Evolutionary conservation across 2,797 vertebrate genomes (phyloP), one percentile per base, ranked within the genome.

Genomic region (Octomys mimax): DNA sequence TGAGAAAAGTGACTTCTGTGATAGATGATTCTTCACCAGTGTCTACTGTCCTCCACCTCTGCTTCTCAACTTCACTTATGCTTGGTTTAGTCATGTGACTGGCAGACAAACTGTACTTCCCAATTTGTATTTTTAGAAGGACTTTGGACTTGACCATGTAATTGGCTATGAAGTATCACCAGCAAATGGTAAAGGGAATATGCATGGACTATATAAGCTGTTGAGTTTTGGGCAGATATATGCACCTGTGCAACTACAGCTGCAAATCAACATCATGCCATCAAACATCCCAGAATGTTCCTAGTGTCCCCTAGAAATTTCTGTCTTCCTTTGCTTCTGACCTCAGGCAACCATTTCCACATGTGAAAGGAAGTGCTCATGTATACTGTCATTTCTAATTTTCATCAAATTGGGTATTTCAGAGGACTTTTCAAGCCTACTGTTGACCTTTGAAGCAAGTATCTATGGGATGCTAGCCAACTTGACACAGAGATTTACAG

Each of bases 371-470:
- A 52, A 87, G 31, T 89, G 52, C 59, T 97, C 92, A 26, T 52
- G 66, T 95, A 75, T 71, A 93, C 68, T 87, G n/a, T 82, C 79
- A 97, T 97, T 91, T 97, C 61, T 92, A 95, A 96, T 94, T 96
- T 93, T 66, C 33, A 91, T 97, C 94, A 95, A 96, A 97, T 21
- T 89, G 16, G 28, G 79, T 87, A 36, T 88, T 94, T 96, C 83
- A 91, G 94, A 92, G 26, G 77, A 59, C 78, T 78, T 68, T 96
- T 92, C 36, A 79, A 92, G 28, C 93, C 92, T 52, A 92, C 78
- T 78, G 8, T 16, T 92, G 92, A 92, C 66, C 68, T 94, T 95
- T 39, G 75, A 87, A 73, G 19, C 33, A 71, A 86, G 54, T 57
- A 33, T 39, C 33, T 59, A n/a, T 24, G 24, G 80, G 79, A 95